Conservation (phyloP, 2,113 vertebrate genomes). For the Crotophaga sulcirostris region DNA sequence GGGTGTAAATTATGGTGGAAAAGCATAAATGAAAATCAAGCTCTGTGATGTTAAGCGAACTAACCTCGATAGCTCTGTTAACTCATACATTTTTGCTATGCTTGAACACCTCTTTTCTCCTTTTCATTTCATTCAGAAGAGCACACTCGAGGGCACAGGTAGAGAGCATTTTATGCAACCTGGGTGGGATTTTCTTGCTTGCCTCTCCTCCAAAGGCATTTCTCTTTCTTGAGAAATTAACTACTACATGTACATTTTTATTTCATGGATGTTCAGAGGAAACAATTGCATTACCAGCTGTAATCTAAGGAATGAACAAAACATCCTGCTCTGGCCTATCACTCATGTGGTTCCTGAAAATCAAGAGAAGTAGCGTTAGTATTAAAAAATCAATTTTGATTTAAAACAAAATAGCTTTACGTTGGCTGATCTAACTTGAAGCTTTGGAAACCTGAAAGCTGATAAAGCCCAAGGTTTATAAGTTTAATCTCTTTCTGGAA, state of each 20-base stretch:
- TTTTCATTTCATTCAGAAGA: not conserved
- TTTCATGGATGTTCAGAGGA: conserved; percentile 5
- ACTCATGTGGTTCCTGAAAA: not conserved
- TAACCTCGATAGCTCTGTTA: not conserved
- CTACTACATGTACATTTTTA: not conserved
- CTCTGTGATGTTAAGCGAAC: not conserved
- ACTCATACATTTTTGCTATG: not conserved
- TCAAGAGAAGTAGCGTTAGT: not conserved
- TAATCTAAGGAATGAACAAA: not conserved
- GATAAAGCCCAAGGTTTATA: not conserved
- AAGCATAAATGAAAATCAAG: not conserved
- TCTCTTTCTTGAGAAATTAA: not conserved
- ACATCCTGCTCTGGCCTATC: not conserved
- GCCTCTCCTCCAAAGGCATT: not conserved
- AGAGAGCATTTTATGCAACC: not conserved
- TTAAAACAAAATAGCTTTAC: not conserved
- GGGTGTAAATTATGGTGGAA: not conserved
- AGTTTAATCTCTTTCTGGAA: not conserved
- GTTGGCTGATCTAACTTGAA: not conserved
- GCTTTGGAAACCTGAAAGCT: not conserved
- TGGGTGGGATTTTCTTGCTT: not conserved
- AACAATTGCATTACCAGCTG: not conserved
- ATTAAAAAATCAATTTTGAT: conserved; percentile 42
- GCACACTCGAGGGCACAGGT: not conserved
- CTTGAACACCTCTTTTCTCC: not conserved